Conservation (phyloP, 2,888 invertebrate species). For the Pherbina coryleti region DNA sequence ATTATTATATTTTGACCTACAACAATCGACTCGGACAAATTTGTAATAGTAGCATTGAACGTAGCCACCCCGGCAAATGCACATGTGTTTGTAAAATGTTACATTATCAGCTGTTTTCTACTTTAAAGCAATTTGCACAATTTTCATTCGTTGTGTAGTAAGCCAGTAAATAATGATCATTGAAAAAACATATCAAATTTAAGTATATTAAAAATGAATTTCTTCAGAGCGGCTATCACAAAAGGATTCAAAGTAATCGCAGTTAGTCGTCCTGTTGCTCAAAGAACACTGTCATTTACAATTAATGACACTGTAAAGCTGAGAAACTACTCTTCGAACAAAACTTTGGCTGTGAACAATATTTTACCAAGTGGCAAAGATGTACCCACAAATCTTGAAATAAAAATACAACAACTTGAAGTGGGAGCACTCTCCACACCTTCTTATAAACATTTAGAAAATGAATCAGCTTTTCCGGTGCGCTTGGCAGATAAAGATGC, state of each 20-base stretch:
- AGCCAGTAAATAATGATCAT: background rate
- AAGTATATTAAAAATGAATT: conserved; percentile 44
- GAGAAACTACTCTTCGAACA: conserved; percentile 1
- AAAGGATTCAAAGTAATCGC: conserved; percentile 20
- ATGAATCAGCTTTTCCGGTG: too few species aligned
- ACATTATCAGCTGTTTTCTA: background rate
- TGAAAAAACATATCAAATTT: background rate
- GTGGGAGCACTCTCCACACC: conserved; percentile 37
- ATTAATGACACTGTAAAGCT: background rate
- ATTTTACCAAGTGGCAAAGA: conserved; percentile 13
- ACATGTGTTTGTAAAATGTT: background rate
- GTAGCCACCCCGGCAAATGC: background rate
- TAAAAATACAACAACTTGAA: conserved; percentile 45
- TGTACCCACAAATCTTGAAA: conserved; percentile 43
- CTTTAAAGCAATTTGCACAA: background rate
- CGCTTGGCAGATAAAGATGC: conserved; percentile 41
- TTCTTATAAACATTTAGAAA: background rate
- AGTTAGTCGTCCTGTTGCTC: conserved; percentile 28
- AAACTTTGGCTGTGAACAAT: conserved; percentile 23
- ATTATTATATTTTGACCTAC: too few species aligned
- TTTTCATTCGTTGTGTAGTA: background rate
- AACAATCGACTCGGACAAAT: too few species aligned
- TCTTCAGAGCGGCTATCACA: conserved; percentile 37
- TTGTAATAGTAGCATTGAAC: background rate
- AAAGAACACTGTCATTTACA: background rate